Evolutionary conservation across 2,113 vertebrate species (phyloP).

Genomic region (Sisor rabdophorus): DNA sequence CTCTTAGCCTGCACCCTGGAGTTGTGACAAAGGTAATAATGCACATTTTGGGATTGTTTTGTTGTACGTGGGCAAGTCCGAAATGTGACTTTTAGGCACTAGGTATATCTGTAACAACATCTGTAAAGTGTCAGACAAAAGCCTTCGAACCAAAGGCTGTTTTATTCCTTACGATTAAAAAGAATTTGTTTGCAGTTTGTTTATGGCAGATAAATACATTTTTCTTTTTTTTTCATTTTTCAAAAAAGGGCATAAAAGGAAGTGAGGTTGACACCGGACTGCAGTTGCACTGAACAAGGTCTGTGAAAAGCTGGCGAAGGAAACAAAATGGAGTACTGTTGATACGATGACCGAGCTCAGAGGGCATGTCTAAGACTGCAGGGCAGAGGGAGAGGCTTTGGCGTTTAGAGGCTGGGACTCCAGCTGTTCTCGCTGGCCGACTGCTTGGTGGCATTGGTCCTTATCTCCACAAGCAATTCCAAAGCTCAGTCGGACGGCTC

Average conservation of each 20-base stretch:
- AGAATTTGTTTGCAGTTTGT: slow-evolving; percentile 17
- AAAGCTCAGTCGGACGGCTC: slow-evolving; percentile 18
- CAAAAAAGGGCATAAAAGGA: too few species aligned
- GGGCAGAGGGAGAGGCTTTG: not conserved
- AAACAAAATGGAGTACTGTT: slow-evolving; percentile 24
- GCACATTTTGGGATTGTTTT: slow-evolving; percentile 36
- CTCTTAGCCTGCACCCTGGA: slow-evolving; percentile 13
- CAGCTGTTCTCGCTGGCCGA: slow-evolving; percentile 25
- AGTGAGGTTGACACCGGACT: slow-evolving; percentile 17
- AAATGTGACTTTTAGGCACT: slow-evolving; percentile 5
- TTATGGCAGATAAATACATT: not conserved
- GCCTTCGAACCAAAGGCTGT: not conserved
- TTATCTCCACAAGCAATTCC: slow-evolving; percentile 26
- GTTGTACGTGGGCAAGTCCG: slow-evolving; percentile 26
- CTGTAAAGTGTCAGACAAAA: not conserved
- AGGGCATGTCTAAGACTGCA: slow-evolving; percentile 25
- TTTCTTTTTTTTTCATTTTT: too few species aligned
- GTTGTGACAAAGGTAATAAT: slow-evolving; percentile 30
- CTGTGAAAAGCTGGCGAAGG: slow-evolving; percentile 12
- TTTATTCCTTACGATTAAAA: not conserved
- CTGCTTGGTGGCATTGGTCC: not conserved
- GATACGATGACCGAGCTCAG: not conserved
- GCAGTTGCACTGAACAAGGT: slow-evolving; percentile 10
- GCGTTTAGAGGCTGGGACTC: slow-evolving; percentile 12
- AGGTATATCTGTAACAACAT: not conserved